These are phyloP conservation scores for Amphibalanus amphitrite DNA, from an alignment of 1,140 invertebrate genomes.

Conservation along the genomic window DNA sequence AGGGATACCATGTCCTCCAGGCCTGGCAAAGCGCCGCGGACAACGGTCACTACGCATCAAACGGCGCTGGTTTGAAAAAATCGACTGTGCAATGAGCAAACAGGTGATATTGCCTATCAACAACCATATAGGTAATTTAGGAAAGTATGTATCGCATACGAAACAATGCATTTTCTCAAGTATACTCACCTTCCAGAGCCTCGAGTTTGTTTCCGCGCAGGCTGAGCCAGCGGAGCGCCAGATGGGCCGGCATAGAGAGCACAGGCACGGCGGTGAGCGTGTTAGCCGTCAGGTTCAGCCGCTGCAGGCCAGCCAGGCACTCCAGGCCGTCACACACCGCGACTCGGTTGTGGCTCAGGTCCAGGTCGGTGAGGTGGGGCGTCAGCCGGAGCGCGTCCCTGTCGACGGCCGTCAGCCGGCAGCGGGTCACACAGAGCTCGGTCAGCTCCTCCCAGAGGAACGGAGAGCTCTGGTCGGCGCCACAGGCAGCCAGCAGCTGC, in stretches of 20 bases:
- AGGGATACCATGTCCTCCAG: background rate
- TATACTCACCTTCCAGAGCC: background rate
- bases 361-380: background rate
- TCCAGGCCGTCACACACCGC: background rate
- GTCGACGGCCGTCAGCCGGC: background rate
- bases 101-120: background rate
- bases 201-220: background rate
- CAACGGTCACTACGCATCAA: background rate
- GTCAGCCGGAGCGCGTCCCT: background rate
- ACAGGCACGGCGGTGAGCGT: background rate
- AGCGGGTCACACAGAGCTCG: background rate
- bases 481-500: background rate
- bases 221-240: background rate
- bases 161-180: no score
- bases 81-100: background rate
- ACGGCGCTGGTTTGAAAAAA: background rate
- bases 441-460: background rate
- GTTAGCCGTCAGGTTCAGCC: background rate
- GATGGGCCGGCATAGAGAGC: background rate
- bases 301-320: background rate
- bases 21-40: background rate
- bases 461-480: background rate
- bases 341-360: background rate
- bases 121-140: background rate
- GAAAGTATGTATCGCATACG: background rate